Evolutionary conservation across 2,888 invertebrate genomes (phyloP).

Genomic region (Protophormia terraenovae): DNA sequence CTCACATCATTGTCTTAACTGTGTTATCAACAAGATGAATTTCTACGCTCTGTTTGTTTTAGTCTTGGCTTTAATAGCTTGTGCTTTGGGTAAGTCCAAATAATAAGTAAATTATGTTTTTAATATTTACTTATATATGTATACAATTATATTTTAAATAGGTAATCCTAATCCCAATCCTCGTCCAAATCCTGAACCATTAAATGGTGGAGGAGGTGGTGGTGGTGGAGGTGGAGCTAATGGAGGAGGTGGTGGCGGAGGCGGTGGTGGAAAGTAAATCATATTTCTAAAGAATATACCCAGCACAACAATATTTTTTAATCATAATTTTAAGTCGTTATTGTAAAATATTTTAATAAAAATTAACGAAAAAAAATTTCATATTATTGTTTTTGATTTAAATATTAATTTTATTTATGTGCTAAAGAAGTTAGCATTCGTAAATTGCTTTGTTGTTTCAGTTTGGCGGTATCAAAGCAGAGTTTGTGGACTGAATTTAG

Average conservation of each 20-base stretch:
- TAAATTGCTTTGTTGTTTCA: no score
- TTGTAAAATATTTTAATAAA: not conserved
- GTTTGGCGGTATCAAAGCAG: no score
- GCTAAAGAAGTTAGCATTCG: no score
- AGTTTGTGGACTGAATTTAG: no score
- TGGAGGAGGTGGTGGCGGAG: constrained; percentile 61
- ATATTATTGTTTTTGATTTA: no score
- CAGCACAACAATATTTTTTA: not conserved
- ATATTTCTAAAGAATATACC: not conserved
- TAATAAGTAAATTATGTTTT: not conserved
- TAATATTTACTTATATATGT: not conserved
- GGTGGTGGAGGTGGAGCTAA: constrained; percentile 45
- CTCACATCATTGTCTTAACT: constrained; percentile 31
- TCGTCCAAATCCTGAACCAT: constrained; percentile 31
- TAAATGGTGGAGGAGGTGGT: constrained; percentile 33
- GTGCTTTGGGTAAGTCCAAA: constrained; percentile 46
- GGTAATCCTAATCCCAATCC: constrained; percentile 52
- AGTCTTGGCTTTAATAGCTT: constrained; percentile 54
- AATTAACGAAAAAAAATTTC: not conserved
- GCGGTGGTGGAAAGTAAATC: constrained; percentile 58
- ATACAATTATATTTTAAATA: not conserved
- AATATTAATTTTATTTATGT: no score
- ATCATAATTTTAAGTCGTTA: not conserved
- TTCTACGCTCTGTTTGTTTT: constrained; percentile 54
- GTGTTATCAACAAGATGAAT: constrained; percentile 46